Conservation (phyloP, 2,113 vertebrate genomes). For the Plestiodon gilberti region DNA sequence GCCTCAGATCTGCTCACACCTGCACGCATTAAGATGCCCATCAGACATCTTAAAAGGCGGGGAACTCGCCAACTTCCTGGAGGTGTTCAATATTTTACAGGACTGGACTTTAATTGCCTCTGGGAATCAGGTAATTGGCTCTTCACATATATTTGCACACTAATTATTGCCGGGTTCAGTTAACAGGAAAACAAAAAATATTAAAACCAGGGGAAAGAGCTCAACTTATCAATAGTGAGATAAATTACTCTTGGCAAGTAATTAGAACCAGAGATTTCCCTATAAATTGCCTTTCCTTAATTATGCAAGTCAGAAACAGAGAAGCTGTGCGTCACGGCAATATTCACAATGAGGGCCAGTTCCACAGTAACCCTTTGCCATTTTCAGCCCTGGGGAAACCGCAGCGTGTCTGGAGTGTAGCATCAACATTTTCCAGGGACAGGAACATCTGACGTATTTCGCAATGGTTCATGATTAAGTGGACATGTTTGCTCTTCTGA, state of each 20-base stretch:
- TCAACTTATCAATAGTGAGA: conserved; percentile 17
- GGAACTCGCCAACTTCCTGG: not conserved
- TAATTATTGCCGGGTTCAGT: conserved; percentile 11
- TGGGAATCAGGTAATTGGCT: conserved; percentile 15
- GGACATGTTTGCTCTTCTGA: not conserved
- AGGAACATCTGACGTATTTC: not conserved
- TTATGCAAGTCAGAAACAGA: not conserved
- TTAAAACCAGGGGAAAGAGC: not conserved
- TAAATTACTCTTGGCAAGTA: conserved; percentile 22
- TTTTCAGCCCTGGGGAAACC: not conserved
- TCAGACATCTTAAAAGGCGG: not conserved
- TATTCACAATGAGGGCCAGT: not conserved
- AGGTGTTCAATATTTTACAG: conserved; percentile 25
- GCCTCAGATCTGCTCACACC: not conserved
- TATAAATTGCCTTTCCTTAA: conserved; percentile 6
- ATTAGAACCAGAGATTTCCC: conserved; percentile 12
- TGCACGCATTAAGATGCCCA: not conserved
- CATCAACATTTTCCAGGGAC: not conserved
- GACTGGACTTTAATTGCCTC: conserved; percentile 13
- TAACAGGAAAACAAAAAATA: conserved; percentile 7
- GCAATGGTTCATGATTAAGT: not conserved
- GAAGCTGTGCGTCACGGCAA: not conserved
- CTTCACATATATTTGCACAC: conserved; percentile 2
- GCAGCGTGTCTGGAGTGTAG: not conserved
- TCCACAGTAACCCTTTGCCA: not conserved